Percentiles rank a stretch among this genome's conserved stretches.
Evolutionary conservation across 2,888 invertebrate genomes (phyloP).

Genomic region (Drosophila antonietae): DNA sequence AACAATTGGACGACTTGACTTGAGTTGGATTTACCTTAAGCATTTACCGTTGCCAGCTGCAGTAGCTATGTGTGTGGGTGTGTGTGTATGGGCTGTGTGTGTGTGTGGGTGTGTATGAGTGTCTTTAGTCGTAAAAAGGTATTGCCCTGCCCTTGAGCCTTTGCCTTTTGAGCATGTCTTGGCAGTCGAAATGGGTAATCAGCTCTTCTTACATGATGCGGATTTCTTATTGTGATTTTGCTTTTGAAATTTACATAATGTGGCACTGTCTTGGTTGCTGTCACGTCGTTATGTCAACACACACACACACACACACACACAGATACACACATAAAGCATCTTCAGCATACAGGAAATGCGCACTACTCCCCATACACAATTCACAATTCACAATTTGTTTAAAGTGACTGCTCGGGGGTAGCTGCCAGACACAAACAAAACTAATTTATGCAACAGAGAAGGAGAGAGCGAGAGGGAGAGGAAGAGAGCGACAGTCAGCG

Average conservation of each 20-base stretch:
- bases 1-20: constrained; percentile 60
- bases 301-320: constrained; percentile 25
- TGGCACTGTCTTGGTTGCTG: constrained; percentile 47
- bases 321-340: neutral
- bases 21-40: constrained; percentile 41
- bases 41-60: constrained; percentile 38
- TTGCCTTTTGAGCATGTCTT: constrained; percentile 38
- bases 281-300: constrained; percentile 62
- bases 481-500: constrained; percentile 24
- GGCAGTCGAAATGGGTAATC: constrained; percentile 55
- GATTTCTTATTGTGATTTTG: constrained; percentile 69
- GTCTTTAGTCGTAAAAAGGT: constrained; percentile 50
- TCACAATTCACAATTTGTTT: constrained; percentile 68
- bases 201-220: constrained; percentile 57
- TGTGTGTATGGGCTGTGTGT: constrained; percentile 4
- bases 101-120: constrained; percentile 7
- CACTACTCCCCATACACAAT: constrained; percentile 50
- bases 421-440: constrained; percentile 66
- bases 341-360: constrained; percentile 68
- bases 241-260: constrained; percentile 73
- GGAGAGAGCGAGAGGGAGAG: neutral
- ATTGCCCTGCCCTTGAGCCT: constrained; percentile 47
- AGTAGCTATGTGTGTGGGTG: constrained; percentile 1
- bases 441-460: constrained; percentile 66
- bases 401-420: constrained; percentile 56